Evolutionary conservation across 2,113 vertebrate species (phyloP).

Genomic region (Cavia aperea): DNA sequence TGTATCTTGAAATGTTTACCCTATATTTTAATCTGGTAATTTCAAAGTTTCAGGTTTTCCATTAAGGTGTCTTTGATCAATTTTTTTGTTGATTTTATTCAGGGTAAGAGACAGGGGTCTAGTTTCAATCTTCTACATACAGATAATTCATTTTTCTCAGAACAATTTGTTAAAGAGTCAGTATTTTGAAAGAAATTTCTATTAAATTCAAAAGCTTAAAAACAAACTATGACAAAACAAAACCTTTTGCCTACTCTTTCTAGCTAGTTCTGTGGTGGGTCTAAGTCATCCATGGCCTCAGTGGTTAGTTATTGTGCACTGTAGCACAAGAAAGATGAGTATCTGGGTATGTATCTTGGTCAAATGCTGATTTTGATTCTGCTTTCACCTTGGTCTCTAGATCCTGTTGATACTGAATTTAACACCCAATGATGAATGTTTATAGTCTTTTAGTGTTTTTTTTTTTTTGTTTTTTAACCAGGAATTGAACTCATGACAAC

Average conservation of each 20-base stretch:
- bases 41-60: background rate
- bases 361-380: background rate
- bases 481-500: too few species aligned
- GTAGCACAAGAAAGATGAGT: background rate
- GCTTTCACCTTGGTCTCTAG: background rate
- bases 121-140: background rate
- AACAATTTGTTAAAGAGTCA: background rate
- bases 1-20: background rate
- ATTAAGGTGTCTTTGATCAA: background rate
- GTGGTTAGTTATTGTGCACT: background rate
- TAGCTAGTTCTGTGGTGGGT: background rate
- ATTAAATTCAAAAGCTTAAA: background rate
- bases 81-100: background rate
- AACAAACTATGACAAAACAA: background rate
- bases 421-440: background rate
- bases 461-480: too few species aligned
- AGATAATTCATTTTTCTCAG: background rate
- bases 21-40: background rate
- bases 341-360: background rate
- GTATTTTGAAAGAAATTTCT: background rate
- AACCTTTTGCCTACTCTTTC: background rate
- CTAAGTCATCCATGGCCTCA: background rate
- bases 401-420: background rate
- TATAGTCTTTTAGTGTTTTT: background rate
- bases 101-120: background rate